Evolutionary conservation across 2,113 vertebrate species (phyloP).

Genomic region (Silurus glanis): DNA sequence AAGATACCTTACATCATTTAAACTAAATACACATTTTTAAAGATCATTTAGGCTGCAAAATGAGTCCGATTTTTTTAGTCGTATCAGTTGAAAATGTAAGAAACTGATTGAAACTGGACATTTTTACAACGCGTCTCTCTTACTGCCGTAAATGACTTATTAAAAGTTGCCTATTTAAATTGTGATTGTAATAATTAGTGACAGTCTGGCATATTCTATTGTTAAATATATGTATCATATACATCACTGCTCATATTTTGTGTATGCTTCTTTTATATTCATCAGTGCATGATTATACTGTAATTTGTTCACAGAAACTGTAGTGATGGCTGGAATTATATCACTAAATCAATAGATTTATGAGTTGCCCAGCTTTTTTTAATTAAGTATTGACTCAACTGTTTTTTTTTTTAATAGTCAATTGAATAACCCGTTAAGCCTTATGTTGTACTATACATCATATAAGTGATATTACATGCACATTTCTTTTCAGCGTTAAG

Average conservation of each 20-base stretch:
- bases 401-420: neutral
- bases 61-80: neutral
- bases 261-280: constrained; percentile 35
- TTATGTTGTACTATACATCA: neutral
- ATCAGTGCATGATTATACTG: neutral
- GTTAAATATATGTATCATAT: constrained; percentile 26
- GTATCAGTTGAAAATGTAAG: neutral
- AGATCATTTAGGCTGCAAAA: neutral
- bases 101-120: neutral
- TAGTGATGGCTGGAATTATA: neutral
- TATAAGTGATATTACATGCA: neutral
- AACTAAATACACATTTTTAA: neutral
- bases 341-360: neutral
- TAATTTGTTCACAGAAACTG: neutral
- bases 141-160: neutral
- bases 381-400: neutral
- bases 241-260: constrained; percentile 34
- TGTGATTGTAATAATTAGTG: neutral
- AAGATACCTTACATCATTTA: neutral
- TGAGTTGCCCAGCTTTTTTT: neutral
- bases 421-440: neutral
- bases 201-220: constrained; percentile 5
- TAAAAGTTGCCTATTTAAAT: neutral
- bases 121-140: neutral
- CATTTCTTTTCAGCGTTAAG: neutral